phyloP scores from a whole-genome alignment of 2,113 vertebrate species.

The Hemiprocne comata region DNA sequence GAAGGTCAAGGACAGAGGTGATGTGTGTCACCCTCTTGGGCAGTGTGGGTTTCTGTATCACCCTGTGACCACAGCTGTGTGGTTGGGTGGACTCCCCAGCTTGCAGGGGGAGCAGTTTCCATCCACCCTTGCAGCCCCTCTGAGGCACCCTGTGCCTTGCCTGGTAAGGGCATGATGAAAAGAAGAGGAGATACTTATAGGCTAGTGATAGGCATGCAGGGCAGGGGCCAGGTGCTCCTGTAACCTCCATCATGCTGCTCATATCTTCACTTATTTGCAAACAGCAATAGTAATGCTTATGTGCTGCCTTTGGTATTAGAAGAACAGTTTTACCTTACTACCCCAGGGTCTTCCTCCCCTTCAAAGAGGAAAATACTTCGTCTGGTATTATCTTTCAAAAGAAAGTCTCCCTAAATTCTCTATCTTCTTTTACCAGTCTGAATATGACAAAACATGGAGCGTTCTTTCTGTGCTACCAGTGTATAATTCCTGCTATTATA shows the following conservation, averaged over 20 bases:
- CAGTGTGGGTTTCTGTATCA: background rate
- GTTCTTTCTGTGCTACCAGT: background rate
- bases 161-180: background rate
- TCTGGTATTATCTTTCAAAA: background rate
- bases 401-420: no score
- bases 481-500: background rate
- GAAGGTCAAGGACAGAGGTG: background rate
- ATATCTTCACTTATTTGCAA: background rate
- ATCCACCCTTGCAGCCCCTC: background rate
- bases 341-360: background rate
- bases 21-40: fast-evolving
- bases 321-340: background rate
- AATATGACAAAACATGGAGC: background rate
- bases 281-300: background rate
- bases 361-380: background rate
- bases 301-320: background rate
- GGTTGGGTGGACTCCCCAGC: background rate
- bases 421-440: background rate
- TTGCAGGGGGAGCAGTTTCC: background rate
- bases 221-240: background rate
- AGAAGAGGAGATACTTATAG: background rate
- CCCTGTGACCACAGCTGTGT: fast-evolving
- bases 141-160: background rate
- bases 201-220: background rate
- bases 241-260: background rate